Evolutionary conservation across 2,888 invertebrate species (phyloP), one percentile per base, ranked within the genome.

Genomic region (Rhamnusium bicolor): DNA sequence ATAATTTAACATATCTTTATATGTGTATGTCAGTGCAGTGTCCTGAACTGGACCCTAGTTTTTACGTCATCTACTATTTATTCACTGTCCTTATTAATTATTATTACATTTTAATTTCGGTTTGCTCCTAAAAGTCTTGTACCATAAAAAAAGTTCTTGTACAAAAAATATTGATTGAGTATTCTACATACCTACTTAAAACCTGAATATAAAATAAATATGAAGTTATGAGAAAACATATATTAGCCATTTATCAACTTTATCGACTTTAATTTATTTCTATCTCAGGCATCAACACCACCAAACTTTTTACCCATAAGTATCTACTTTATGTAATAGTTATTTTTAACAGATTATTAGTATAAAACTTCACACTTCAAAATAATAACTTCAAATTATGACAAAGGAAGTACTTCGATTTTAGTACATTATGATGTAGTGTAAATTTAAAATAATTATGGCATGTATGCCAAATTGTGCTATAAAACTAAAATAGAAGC

Each of bases 231-330:
- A 16, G 10, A 51, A 51, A 19, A 51, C 8, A n/a, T 56, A 47
- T n/a, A 46, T 62, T 62, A 47, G n/a, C 61, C 46, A 62, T 62
- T 62, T 47, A 62, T 62, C 27, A 46, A 19, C n/a, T 7, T 24
- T 19, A 49, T 16, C 21, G 24, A 62, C 12, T 49, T 5, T 12
- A n/a, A 14, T 14, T n/a, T 18, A 51, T 10, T 49, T 8, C 63
- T n/a, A 7, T 24, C 14, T 21, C 24, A 63, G 63, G 63, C 49
- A 63, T 21, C 51, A 8, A 49, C 24, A 63, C 49, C 51, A 49
- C 29, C 24, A 49, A 46, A 21, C 27, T 46, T 24, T 24, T 24
- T 27, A 49, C 14, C 24, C 63, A 51, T 14, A 19, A 14, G 21
- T 27, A 49, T 46, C 6, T 40, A 47, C 16, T 40, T 16, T 47